Evolutionary conservation across 2,888 invertebrate species (phyloP).

Genomic region (Standfussiana lucernea): DNA sequence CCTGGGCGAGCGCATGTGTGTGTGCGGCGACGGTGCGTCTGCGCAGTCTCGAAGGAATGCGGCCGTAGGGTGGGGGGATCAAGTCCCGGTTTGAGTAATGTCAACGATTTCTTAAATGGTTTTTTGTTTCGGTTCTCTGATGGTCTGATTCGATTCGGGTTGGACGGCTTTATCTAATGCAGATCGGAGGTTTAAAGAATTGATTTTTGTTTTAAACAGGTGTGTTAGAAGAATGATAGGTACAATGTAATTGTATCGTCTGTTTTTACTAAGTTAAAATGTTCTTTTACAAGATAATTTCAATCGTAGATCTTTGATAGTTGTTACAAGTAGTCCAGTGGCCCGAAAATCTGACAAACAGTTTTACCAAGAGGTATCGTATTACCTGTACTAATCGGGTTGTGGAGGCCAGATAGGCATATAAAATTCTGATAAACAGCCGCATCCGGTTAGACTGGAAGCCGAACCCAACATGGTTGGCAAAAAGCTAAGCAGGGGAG

Average conservation of each 20-base stretch:
- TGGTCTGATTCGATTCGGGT: conserved; percentile 53
- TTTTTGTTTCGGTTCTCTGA: conserved; percentile 64
- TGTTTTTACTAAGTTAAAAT: neutral
- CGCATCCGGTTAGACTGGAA: no score
- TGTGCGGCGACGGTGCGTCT: conserved; percentile 83
- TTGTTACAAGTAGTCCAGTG: no score
- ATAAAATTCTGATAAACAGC: no score
- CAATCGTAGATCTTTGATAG: no score
- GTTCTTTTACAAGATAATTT: neutral
- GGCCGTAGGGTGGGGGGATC: conserved; percentile 67
- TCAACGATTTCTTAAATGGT: conserved; percentile 64
- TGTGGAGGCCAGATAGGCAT: no score
- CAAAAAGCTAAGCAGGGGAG: no score
- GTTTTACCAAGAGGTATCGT: no score
- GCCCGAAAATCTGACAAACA: no score
- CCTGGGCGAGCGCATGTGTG: conserved; percentile 53
- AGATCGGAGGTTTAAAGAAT: conserved; percentile 27
- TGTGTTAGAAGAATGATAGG: conserved; percentile 3
- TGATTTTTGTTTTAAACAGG: conserved; percentile 30
- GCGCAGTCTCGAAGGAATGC: conserved; percentile 79
- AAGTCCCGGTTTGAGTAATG: conserved; percentile 65
- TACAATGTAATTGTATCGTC: neutral
- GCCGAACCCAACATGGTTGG: no score
- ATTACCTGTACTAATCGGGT: no score
- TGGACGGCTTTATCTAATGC: conserved; percentile 60